Evolutionary conservation across 1,140 invertebrate genomes (phyloP), one percentile per base, ranked within the genome.

Genomic region (Mamestra configurata): DNA sequence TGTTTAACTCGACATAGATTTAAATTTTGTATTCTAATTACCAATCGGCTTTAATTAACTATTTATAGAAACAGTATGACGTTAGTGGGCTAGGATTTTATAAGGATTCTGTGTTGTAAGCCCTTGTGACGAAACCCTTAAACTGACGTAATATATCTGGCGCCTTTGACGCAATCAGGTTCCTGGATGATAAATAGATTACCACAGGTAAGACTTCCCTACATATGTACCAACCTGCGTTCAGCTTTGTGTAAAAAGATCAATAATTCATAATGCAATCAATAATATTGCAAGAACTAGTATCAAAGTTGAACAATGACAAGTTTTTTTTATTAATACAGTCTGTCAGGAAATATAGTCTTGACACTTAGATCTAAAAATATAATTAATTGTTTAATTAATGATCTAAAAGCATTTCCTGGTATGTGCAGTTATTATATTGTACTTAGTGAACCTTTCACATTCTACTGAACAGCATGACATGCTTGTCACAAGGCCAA

Each of bases 81-180:
- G 20, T 46, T 20, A 64, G 35, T 27, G 10, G 15, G 22, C 73
- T 49, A 2, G 22, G 73, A 76, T 76, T 76, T 76, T 76, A 51
- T 76, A 76, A 64, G 73, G 73, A 76, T 76, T 76, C 73, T 35
- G 73, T 76, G 51, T 64, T 10, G 68, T 71, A 75, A 57, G 53
- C 72, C 55, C 43, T 61, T 76, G n/a, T 64, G 57, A 24, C 73
- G 73, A 76, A 76, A 64, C 73, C 73, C 55, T 76, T 64, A 64
- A 76, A 76, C 18, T 75, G 57, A 76, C 22, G 73, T 76, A 76
- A 76, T 75, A 10, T 46, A 61, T 49, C 43, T 76, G 37, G 57
- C 43, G 71, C 27, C 55, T 27, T 64, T 46, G 73, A 49, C 71
- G 73, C 73, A 76, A 73, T 73, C 53, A 43, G 27, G 27, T 73